Conservation (phyloP, 2,113 vertebrate genomes). For the Elephantulus edwardii region DNA sequence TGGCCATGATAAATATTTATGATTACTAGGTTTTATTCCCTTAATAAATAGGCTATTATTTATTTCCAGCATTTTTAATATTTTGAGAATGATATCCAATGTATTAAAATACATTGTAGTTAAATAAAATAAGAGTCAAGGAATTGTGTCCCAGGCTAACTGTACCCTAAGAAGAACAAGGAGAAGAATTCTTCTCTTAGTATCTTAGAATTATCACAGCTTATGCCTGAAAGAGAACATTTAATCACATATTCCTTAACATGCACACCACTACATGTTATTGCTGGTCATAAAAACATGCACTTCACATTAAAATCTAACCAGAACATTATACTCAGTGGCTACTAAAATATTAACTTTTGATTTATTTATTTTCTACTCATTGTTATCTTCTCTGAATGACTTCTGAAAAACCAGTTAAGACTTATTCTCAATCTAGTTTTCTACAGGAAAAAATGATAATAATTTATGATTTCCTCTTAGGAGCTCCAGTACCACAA, state of each 20-base stretch:
- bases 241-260: constrained; percentile 36
- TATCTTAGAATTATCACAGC: neutral
- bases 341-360: neutral
- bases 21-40: neutral
- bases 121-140: neutral
- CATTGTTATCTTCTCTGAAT: neutral
- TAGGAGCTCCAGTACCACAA: neutral
- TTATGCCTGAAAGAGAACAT: constrained; percentile 20
- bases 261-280: neutral
- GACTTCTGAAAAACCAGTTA: neutral
- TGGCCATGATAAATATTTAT: neutral
- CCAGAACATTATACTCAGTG: neutral
- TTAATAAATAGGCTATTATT: neutral
- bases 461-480: neutral
- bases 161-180: neutral
- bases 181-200: neutral
- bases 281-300: constrained; percentile 40
- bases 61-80: neutral
- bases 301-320: neutral
- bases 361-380: neutral
- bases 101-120: neutral
- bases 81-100: neutral
- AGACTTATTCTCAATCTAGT: neutral
- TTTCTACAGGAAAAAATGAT: neutral
- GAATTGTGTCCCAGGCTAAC: neutral